These are phyloP conservation scores for Villa cingulata DNA, from an alignment of 2,888 invertebrate genomes.

Conservation along the genomic window DNA sequence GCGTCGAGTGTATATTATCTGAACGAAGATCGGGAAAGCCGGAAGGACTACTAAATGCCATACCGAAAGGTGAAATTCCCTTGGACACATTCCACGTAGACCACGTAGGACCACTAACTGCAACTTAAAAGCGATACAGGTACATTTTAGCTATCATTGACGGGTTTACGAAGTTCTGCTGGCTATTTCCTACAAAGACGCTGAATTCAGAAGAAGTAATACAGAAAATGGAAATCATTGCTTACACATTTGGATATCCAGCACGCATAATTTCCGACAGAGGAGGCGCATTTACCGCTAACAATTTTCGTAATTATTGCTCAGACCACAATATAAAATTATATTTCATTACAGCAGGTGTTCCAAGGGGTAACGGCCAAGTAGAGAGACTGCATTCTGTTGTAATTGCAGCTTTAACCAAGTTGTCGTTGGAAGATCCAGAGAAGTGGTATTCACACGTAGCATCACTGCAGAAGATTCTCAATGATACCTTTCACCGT, in stretches of 20 bases:
- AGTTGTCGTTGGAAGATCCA: conserved; percentile 7
- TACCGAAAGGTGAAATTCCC: conserved; percentile 23
- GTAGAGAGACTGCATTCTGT: conserved; percentile 10
- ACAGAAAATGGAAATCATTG: too few species aligned
- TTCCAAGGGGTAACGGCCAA: too few species aligned
- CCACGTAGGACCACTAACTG: conserved; percentile 23
- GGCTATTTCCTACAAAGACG: too few species aligned
- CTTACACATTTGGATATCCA: conserved; percentile 16
- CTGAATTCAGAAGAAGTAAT: too few species aligned
- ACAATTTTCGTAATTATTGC: conserved; percentile 8
- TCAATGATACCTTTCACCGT: too few species aligned
- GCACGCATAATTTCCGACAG: conserved; percentile 8
- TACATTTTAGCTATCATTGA: conserved; percentile 24
- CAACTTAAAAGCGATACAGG: conserved; percentile 18
- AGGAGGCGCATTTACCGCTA: conserved; percentile 11
- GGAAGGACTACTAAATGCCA: conserved; percentile 22
- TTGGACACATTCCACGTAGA: conserved; percentile 24
- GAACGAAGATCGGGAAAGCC: conserved; percentile 21
- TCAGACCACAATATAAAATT: too few species aligned
- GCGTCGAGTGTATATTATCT: conserved; percentile 9
- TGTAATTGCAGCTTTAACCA: conserved; percentile 10
- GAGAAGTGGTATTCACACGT: conserved; percentile 24
- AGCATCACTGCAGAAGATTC: too few species aligned
- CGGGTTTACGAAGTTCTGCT: too few species aligned
- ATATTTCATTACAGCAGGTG: too few species aligned